Evolutionary conservation across 2,888 invertebrate species (phyloP), one percentile per base, ranked within the genome.

Genomic region (Mythimna loreyi): DNA sequence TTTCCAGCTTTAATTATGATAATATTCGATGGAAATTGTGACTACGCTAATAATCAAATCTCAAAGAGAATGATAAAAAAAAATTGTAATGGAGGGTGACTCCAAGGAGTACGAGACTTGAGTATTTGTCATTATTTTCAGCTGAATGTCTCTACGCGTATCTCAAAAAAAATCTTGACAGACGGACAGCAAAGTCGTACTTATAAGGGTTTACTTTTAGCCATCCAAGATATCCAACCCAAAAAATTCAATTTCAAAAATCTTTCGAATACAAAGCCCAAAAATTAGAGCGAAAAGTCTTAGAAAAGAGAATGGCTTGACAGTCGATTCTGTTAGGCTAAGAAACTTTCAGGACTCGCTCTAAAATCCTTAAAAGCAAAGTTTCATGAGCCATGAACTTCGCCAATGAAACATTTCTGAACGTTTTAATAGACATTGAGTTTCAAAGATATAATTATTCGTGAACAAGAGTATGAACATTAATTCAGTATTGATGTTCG

Each of bases 381-480:
- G 84, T 83, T 83, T 71, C 50, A 59, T 77, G 78, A 80, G 78
- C 69, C 63, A 43, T 55, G 52, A 83, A 85, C 64, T 85, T 78
- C 30, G 33, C 6, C 49, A 80, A 80, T 81, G 72, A 78, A 83
- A 83, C 71, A 75, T 82, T 82, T 77, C 55, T 28, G 50, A 64
- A 40, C 47, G 56, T 75, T 82, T 75, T 82, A 78, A 78, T 78
- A 80, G 80, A 78, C 72, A 74, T 60, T 50, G 61, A 55, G 71
- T 62, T 80, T 71, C 36, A 30, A 75, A 72, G 73, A 74, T 80
- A 74, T 49, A 33, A 83, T 84, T 77, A 84, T 81, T 78, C 57
- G 45, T 28, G 28, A 69, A 68, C 74, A 65, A 69, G 68, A 71
- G 60, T 67, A 62, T 73, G 52, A 70, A 75, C 33, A 59, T 77